These are phyloP conservation scores for Gobiocypris rarus DNA, from an alignment of 2,113 vertebrate species.

Conservation along the genomic window DNA sequence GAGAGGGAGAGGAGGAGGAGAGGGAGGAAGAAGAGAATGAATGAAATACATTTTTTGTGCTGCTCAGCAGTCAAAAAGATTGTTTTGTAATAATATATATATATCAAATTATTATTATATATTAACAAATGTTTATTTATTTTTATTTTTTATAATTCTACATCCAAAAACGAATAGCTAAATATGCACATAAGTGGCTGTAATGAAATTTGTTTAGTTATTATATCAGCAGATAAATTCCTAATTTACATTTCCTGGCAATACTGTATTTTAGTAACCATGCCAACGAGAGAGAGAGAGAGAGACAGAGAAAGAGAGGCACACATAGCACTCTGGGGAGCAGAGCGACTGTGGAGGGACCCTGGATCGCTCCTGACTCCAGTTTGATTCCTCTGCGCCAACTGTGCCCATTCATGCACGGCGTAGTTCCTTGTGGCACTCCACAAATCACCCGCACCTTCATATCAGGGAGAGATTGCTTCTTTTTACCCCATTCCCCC, in stretches of 20 bases:
- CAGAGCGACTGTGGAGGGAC: not conserved
- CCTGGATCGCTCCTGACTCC: constrained; percentile 10
- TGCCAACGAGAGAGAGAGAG: not conserved
- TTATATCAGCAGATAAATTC: not conserved
- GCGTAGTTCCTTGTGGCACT: constrained; percentile 23
- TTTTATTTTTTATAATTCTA: too few relatives aligned
- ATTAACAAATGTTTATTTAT: too few relatives aligned
- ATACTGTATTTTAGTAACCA: not conserved
- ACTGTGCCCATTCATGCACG: constrained; percentile 28
- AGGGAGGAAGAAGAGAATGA: not conserved
- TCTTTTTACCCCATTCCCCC: too few relatives aligned
- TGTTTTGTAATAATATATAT: too few relatives aligned
- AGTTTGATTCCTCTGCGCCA: constrained; percentile 29
- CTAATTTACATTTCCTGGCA: not conserved
- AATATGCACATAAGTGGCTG: not conserved
- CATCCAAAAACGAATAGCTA: not conserved
- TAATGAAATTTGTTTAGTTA: not conserved
- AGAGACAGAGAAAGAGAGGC: not conserved
- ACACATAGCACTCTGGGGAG: not conserved
- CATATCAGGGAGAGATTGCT: not conserved
- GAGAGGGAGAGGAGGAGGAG: not conserved
- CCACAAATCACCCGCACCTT: constrained; percentile 9
- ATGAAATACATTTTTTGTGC: not conserved
- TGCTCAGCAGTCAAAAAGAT: not conserved
- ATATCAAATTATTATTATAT: too few relatives aligned